Percentiles rank a stretch among this genome's conserved stretches.
phyloP scores from a whole-genome alignment of 2,797 vertebrate species.

The Pseudomugil tenellus region DNA sequence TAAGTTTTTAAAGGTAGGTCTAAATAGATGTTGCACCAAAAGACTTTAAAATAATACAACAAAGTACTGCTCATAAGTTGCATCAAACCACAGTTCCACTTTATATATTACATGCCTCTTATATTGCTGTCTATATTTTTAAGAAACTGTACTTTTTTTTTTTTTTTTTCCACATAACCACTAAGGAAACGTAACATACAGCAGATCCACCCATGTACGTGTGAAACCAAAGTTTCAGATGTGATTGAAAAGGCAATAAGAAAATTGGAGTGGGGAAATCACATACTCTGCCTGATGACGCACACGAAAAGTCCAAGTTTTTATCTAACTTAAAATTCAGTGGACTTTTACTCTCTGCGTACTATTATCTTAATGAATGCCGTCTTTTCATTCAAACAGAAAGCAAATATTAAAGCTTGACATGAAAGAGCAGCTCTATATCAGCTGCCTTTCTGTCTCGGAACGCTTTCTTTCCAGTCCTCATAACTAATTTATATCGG shows the following conservation, averaged over 20 bases:
- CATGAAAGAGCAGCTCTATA: not conserved
- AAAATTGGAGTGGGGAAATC: slow-evolving; percentile 38
- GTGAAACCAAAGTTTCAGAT: slow-evolving; percentile 47
- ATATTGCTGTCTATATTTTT: not conserved
- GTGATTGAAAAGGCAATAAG: slow-evolving; percentile 11
- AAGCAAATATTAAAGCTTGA: slow-evolving; percentile 24
- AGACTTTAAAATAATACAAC: not conserved
- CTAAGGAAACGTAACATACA: slow-evolving; percentile 6
- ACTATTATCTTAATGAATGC: slow-evolving; percentile 16
- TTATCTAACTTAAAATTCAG: slow-evolving; percentile 22
- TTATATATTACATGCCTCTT: not conserved
- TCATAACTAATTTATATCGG: not conserved
- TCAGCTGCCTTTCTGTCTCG: slow-evolving; percentile 1
- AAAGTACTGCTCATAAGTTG: not conserved
- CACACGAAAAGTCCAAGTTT: slow-evolving; percentile 25
- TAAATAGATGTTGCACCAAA: not conserved
- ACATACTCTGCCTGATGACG: slow-evolving; percentile 13
- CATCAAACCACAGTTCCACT: not conserved
- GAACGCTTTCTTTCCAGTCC: not conserved
- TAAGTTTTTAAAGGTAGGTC: slow-evolving; percentile 2
- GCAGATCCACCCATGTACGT: slow-evolving; percentile 5
- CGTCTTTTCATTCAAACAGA: slow-evolving; percentile 34
- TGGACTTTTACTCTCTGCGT: not conserved
- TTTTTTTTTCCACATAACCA: not conserved
- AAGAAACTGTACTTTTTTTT: not conserved